Percentiles rank a stretch among this genome's conserved stretches.
Conservation (phyloP, 2,888 invertebrate species). For the Sesia apiformis region DNA sequence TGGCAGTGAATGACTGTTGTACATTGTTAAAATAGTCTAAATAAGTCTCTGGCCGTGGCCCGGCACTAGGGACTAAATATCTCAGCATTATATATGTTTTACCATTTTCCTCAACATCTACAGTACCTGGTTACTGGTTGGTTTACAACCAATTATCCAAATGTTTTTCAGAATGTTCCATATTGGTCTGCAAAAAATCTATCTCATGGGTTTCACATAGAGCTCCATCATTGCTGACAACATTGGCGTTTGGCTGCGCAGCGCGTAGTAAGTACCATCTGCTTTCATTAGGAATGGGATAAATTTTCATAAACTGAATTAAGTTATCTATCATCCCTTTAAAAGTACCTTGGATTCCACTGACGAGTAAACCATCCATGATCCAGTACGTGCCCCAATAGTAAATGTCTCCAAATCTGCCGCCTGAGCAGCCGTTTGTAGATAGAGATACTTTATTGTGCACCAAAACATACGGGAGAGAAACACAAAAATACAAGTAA, state of each 20-base stretch:
- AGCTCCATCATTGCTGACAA: slow-evolving; percentile 82
- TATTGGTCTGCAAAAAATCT: slow-evolving; percentile 74
- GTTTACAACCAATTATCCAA: slow-evolving; percentile 78
- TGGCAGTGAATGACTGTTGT: slow-evolving; percentile 53
- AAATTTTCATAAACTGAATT: slow-evolving; percentile 77
- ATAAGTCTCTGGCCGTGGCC: slow-evolving; percentile 84
- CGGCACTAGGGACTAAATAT: slow-evolving; percentile 75
- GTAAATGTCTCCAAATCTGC: slow-evolving; percentile 83
- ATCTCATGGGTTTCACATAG: slow-evolving; percentile 79
- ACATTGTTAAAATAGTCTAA: slow-evolving; percentile 76
- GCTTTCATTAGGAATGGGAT: slow-evolving; percentile 87
- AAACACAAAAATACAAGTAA: too few species aligned
- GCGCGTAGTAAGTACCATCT: slow-evolving; percentile 88
- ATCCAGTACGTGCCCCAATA: slow-evolving; percentile 95
- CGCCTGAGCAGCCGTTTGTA: slow-evolving; percentile 46
- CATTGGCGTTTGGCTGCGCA: slow-evolving; percentile 82
- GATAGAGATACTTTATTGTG: too few species aligned
- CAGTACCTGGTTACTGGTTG: too few species aligned
- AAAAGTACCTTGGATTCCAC: slow-evolving; percentile 83
- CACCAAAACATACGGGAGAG: too few species aligned
- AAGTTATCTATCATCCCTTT: slow-evolving; percentile 86
- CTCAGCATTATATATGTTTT: slow-evolving; percentile 71
- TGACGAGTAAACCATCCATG: slow-evolving; percentile 83
- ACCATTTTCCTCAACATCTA: slow-evolving; percentile 62
- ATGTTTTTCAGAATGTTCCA: slow-evolving; percentile 76